These are phyloP conservation scores for Thalpophila matura DNA, from an alignment of 2,888 invertebrate genomes.

Conservation along the genomic window DNA sequence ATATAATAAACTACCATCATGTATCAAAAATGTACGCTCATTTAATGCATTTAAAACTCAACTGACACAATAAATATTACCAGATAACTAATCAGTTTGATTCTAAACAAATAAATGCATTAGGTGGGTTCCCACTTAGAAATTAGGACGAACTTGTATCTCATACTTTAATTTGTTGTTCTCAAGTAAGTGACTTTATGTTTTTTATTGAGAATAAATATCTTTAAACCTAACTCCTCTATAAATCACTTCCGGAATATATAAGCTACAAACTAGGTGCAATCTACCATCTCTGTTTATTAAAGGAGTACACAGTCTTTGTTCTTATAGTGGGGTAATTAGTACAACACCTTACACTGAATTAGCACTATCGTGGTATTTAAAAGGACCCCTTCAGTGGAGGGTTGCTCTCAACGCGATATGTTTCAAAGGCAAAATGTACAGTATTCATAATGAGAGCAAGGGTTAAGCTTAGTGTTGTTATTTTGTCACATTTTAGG, in stretches of 20 bases:
- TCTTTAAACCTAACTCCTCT: no score
- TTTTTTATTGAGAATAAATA: no score
- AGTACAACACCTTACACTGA: slow-evolving; percentile 76
- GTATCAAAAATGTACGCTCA: no score
- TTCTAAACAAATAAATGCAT: no score
- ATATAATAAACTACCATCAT: no score
- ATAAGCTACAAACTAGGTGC: slow-evolving; percentile 65
- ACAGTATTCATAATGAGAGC: slow-evolving; percentile 64
- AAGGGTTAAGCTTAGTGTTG: slow-evolving; percentile 48
- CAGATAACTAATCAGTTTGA: no score
- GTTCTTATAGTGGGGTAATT: slow-evolving; percentile 72
- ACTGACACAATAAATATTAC: no score
- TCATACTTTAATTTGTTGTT: no score
- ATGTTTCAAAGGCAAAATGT: slow-evolving; percentile 65
- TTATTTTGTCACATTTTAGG: slow-evolving; percentile 48
- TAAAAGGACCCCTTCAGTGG: slow-evolving; percentile 67
- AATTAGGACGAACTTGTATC: no score
- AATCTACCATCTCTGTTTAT: slow-evolving; percentile 67
- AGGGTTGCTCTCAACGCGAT: slow-evolving; percentile 52
- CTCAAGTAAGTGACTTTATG: no score
- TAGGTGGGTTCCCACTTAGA: no score
- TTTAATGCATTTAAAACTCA: no score
- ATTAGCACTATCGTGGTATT: slow-evolving; percentile 76
- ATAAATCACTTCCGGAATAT: slow-evolving; percentile 61
- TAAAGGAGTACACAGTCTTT: slow-evolving; percentile 71